These are phyloP conservation scores for Callimorpha dominula DNA, from an alignment of 2,888 invertebrate genomes.

Conservation along the genomic window DNA sequence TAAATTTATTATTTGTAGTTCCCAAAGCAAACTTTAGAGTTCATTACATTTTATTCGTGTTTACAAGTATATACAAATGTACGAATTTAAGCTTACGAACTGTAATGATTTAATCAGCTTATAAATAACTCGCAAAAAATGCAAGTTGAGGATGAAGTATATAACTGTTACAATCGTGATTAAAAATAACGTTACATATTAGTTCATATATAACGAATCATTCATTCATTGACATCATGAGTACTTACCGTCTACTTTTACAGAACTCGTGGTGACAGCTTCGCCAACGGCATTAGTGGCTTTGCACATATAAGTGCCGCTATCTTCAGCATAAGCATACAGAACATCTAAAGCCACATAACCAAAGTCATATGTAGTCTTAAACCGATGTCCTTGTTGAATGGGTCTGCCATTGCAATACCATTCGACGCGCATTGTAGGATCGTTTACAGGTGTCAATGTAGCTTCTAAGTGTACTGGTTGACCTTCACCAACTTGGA, in stretches of 20 bases:
- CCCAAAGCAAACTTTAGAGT: too few species aligned
- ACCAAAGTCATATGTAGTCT: slow-evolving; percentile 98
- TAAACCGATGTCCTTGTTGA: slow-evolving; percentile 97
- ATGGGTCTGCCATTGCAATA: slow-evolving; percentile 97
- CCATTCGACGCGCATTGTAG: slow-evolving; percentile 99
- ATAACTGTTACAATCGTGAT: neutral
- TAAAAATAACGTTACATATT: neutral
- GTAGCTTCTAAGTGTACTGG: slow-evolving; percentile 98
- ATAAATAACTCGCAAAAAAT: too few species aligned
- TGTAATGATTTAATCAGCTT: too few species aligned
- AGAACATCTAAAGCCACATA: slow-evolving; percentile 98
- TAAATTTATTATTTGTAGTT: too few species aligned
- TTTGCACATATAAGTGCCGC: slow-evolving; percentile 98
- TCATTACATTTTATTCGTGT: too few species aligned
- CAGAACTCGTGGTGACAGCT: slow-evolving; percentile 96
- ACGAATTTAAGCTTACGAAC: too few species aligned
- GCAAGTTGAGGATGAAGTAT: too few species aligned
- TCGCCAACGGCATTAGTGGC: slow-evolving; percentile 98
- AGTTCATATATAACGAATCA: neutral
- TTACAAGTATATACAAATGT: too few species aligned
- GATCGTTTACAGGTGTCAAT: slow-evolving; percentile 98
- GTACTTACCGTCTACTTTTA: slow-evolving; percentile 92
- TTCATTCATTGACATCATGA: slow-evolving; percentile 33
- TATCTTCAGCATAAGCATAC: slow-evolving; percentile 98
- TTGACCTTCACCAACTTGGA: slow-evolving; percentile 94